Evolutionary conservation across 2,888 invertebrate genomes (phyloP).

Genomic region (Rhogogaster chlorosoma): DNA sequence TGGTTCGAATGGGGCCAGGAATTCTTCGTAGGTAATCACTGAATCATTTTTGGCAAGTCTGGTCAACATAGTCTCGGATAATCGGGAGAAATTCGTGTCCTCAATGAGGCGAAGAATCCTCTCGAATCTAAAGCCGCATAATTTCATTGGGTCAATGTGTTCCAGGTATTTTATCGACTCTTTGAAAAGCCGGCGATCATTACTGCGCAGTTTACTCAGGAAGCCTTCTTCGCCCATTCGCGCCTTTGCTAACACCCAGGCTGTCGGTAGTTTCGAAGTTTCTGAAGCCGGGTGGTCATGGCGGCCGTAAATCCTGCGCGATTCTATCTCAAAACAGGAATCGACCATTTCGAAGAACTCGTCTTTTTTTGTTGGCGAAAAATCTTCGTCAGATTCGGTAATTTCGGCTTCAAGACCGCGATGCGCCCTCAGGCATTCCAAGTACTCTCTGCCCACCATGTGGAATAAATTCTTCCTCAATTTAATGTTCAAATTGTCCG

Average conservation of each 20-base stretch:
- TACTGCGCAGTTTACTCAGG: neutral
- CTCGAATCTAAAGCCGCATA: conserved; percentile 20
- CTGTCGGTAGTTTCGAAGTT: neutral
- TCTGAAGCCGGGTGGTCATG: neutral
- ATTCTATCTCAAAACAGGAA: neutral
- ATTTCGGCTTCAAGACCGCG: neutral
- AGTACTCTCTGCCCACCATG: conserved; percentile 21
- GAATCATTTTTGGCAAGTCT: neutral
- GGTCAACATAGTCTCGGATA: neutral
- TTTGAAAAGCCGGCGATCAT: neutral
- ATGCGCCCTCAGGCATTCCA: neutral
- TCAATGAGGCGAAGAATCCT: conserved; percentile 14
- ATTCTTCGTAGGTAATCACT: conserved; percentile 5
- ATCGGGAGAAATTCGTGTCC: neutral
- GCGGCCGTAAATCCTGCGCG: neutral
- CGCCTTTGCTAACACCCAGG: neutral
- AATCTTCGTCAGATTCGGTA: neutral
- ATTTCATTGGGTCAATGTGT: conserved; percentile 24
- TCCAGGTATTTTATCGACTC: neutral
- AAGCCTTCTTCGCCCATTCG: neutral
- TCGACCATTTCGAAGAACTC: conserved; percentile 22
- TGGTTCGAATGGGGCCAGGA: neutral
- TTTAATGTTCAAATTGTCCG: neutral
- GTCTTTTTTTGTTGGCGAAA: neutral
- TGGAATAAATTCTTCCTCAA: conserved; percentile 7